Evolutionary conservation across 2,888 invertebrate genomes (phyloP).

Genomic region (Patella depressa): DNA sequence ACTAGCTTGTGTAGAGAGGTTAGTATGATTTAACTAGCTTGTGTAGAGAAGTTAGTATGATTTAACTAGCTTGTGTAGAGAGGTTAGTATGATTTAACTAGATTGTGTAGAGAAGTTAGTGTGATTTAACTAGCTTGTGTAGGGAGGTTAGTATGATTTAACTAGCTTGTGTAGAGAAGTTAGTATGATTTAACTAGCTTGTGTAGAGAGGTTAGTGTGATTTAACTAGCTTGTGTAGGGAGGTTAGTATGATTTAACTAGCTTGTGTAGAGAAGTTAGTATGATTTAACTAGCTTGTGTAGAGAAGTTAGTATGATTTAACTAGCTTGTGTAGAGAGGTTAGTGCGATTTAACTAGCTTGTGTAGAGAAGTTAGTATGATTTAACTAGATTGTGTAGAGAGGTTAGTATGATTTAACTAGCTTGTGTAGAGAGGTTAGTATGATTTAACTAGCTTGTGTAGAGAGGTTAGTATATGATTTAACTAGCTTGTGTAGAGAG

Average conservation of each 20-base stretch:
- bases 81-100: constrained; percentile 68
- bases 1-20: constrained; percentile 77
- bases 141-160: constrained; percentile 71
- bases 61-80: constrained; percentile 51
- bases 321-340: constrained; percentile 71
- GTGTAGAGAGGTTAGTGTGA: constrained; percentile 75
- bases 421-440: neutral
- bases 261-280: constrained; percentile 72
- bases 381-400: neutral
- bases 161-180: constrained; percentile 71
- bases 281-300: constrained; percentile 1
- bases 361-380: constrained; percentile 71
- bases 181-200: constrained; percentile 25
- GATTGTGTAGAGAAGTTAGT: constrained; percentile 73
- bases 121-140: constrained; percentile 68
- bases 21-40: constrained; percentile 25
- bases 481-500: neutral
- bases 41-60: constrained; percentile 71
- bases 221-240: constrained; percentile 56
- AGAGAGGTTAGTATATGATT: neutral
- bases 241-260: constrained; percentile 68
- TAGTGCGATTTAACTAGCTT: constrained; percentile 24
- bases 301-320: constrained; percentile 75
- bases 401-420: constrained; percentile 71
- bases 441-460: neutral